Evolutionary conservation across 2,888 invertebrate genomes (phyloP).

Genomic region (Chloroclysta siterata): DNA sequence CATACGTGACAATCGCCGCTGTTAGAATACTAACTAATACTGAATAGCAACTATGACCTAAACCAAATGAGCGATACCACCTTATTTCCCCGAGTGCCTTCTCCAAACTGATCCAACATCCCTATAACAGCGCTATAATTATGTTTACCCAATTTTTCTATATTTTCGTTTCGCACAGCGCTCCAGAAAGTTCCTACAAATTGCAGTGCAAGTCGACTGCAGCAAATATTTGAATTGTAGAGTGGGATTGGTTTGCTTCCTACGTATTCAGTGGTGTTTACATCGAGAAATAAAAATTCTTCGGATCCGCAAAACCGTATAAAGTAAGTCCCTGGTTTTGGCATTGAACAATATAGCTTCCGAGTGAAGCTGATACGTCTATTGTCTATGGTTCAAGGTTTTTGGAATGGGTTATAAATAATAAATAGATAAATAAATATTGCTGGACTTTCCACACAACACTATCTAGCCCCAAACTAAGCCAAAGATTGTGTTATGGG

Average conservation of each 20-base stretch:
- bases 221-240: conserved; percentile 82
- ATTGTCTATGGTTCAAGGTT: neutral
- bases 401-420: too few relatives aligned
- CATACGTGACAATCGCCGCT: too few relatives aligned
- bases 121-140: conserved; percentile 42
- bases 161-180: conserved; percentile 46
- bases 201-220: conserved; percentile 73
- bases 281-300: conserved; percentile 72
- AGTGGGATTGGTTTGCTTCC: conserved; percentile 81
- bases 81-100: conserved; percentile 6
- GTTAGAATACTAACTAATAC: too few relatives aligned
- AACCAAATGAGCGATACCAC: conserved; percentile 11
- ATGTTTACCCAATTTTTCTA: conserved; percentile 53
- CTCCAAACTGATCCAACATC: conserved; percentile 15
- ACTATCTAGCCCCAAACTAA: too few relatives aligned
- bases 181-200: conserved; percentile 63
- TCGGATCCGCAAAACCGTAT: conserved; percentile 43
- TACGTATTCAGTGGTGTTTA: conserved; percentile 73
- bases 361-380: neutral
- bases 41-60: neutral
- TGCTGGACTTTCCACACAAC: too few relatives aligned
- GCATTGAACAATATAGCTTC: neutral
- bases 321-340: neutral
- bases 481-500: too few relatives aligned
- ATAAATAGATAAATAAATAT: too few relatives aligned